These are phyloP conservation scores for Phyllotis vaccarum DNA, from an alignment of 2,797 vertebrate genomes.

Conservation along the genomic window DNA sequence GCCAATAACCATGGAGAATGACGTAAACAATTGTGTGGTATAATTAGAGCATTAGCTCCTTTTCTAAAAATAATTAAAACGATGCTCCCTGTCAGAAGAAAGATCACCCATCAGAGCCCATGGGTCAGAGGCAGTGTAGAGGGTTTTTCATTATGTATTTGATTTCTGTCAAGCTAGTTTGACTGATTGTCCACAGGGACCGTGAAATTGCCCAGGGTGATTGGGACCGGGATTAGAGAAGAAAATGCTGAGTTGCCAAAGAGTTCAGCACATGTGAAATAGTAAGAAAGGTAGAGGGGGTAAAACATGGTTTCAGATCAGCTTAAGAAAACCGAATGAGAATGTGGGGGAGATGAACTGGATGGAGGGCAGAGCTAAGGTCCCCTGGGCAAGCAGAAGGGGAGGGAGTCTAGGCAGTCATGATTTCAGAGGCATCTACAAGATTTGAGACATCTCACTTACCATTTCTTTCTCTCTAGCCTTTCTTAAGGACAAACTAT, in stretches of 20 bases:
- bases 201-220: conserved; percentile 9
- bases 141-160: conserved; percentile 39
- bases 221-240: background rate
- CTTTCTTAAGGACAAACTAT: background rate
- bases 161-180: conserved; percentile 46
- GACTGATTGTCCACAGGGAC: background rate
- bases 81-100: background rate
- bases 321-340: background rate
- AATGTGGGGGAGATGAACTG: background rate
- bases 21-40: background rate
- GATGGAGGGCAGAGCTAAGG: background rate
- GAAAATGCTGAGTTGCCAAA: background rate
- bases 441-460: background rate
- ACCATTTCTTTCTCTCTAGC: background rate
- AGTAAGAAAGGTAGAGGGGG: background rate
- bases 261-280: background rate
- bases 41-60: background rate
- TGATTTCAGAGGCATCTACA: background rate
- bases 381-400: background rate
- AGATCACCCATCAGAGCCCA: background rate
- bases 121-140: background rate
- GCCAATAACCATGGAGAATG: background rate
- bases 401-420: background rate
- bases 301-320: background rate
- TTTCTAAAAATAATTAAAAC: conserved; percentile 28